Percentiles rank a stretch among this genome's conserved stretches.
phyloP scores from a whole-genome alignment of 2,797 vertebrate species.

The Fratercula arctica region DNA sequence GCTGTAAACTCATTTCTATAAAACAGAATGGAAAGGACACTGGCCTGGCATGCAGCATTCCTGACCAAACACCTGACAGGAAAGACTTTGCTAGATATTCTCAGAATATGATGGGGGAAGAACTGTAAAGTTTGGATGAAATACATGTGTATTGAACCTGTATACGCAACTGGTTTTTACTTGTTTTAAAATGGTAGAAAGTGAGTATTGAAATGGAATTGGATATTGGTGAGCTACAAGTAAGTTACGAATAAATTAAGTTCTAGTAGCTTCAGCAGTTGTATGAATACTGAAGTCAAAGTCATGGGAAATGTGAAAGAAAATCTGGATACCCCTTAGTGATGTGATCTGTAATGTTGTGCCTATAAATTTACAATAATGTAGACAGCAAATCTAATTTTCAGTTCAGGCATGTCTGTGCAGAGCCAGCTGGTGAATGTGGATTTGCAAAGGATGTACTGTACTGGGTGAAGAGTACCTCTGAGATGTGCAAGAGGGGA shows the following conservation, averaged over 20 bases:
- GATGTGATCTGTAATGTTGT: background rate
- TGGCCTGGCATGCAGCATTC: background rate
- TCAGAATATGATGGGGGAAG: background rate
- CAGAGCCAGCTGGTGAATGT: background rate
- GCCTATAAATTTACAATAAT: background rate
- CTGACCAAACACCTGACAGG: background rate
- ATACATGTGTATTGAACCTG: accelerated
- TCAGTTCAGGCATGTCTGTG: background rate
- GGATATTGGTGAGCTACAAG: background rate
- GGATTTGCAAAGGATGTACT: background rate
- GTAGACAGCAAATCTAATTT: background rate
- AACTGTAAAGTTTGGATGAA: background rate
- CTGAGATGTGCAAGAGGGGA: accelerated
- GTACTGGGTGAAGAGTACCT: background rate
- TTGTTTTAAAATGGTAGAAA: background rate
- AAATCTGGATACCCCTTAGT: background rate
- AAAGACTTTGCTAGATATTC: background rate
- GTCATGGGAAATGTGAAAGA: background rate
- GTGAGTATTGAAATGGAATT: background rate
- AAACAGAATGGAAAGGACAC: background rate
- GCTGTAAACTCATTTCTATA: background rate
- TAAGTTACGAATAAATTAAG: background rate
- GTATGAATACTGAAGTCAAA: background rate
- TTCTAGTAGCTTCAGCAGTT: background rate
- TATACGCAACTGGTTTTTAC: background rate